Conservation (phyloP, 2,113 vertebrate species). For the Oreocharis arfaki region DNA sequence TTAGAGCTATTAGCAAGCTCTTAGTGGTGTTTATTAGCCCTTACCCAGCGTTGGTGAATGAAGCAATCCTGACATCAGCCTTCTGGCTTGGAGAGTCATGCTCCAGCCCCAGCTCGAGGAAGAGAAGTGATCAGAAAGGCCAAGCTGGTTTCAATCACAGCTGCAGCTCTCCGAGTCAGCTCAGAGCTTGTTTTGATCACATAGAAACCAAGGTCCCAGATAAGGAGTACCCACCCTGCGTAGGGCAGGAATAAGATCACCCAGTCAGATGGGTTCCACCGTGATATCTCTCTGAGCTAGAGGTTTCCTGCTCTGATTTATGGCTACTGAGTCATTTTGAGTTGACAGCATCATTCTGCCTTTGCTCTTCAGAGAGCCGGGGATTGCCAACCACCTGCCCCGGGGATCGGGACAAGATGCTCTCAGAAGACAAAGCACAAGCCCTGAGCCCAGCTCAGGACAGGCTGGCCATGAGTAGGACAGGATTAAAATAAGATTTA, state of each 20-base stretch:
- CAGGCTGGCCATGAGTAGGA: background rate
- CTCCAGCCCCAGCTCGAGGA: background rate
- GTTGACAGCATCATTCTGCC: background rate
- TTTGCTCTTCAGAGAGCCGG: background rate
- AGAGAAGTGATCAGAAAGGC: background rate
- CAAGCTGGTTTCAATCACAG: background rate
- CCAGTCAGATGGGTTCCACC: background rate
- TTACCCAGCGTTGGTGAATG: background rate
- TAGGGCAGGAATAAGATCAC: background rate
- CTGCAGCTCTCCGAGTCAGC: background rate
- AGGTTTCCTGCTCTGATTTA: background rate
- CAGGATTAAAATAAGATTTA: conserved; percentile 41
- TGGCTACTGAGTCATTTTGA: background rate
- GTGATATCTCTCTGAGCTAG: background rate
- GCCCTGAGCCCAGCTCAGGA: background rate
- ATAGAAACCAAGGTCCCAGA: background rate
- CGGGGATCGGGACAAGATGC: rapidly evolving
- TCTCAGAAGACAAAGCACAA: background rate
- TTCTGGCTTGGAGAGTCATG: background rate
- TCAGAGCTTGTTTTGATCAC: background rate
- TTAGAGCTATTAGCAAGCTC: conserved; percentile 51
- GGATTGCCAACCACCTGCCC: background rate
- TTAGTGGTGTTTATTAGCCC: conserved; percentile 40
- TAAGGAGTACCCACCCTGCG: background rate
- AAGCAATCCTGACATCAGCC: conserved; percentile 27